phyloP scores from a whole-genome alignment of 2,797 vertebrate species.

The Poeciliopsis presidionis region DNA sequence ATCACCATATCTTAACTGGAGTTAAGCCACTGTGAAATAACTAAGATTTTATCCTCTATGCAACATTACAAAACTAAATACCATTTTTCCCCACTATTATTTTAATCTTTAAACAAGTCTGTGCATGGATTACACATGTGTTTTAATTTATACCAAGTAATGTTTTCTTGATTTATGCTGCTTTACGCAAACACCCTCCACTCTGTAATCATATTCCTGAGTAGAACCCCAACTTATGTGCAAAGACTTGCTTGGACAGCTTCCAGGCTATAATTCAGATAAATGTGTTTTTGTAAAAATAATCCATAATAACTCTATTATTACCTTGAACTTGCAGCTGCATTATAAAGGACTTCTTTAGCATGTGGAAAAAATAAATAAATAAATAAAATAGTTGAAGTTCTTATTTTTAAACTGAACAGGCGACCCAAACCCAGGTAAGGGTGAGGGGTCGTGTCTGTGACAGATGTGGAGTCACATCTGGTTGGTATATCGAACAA shows the following conservation, averaged over 20 bases:
- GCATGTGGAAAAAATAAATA: background rate
- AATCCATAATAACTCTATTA: constrained; percentile 32
- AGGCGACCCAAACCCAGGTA: background rate
- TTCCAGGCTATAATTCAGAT: constrained; percentile 46
- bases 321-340: constrained; percentile 13
- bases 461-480: constrained; percentile 70
- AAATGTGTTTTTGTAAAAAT: constrained; percentile 39
- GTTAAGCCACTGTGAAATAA: constrained; percentile 47
- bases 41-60: constrained; percentile 32
- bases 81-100: constrained; percentile 12
- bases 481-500: constrained; percentile 53
- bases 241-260: constrained; percentile 18
- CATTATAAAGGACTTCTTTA: constrained; percentile 26
- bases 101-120: background rate
- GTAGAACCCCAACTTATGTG: constrained; percentile 37
- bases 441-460: constrained; percentile 42
- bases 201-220: constrained; percentile 31
- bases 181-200: constrained; percentile 22
- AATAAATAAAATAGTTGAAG: constrained; percentile 2
- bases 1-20: constrained; percentile 42
- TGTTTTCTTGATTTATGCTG: constrained; percentile 57
- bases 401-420: constrained; percentile 18
- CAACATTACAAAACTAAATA: constrained; percentile 32
- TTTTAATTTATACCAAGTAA: constrained; percentile 59
- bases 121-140: constrained; percentile 50